Conservation (phyloP, 2,888 invertebrate species). For the Artemia sinica region DNA sequence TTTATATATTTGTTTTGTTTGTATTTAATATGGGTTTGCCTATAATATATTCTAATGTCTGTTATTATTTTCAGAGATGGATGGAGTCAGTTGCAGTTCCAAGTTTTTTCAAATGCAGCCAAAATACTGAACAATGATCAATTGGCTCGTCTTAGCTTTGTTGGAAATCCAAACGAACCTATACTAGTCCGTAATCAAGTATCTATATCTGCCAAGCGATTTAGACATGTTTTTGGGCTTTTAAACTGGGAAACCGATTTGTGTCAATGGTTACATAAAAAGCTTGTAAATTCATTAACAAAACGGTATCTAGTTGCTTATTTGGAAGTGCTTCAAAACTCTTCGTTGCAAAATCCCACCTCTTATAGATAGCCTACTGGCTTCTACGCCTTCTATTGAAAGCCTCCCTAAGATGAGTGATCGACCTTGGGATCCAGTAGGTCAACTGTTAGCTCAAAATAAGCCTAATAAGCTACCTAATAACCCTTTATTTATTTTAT, state of each 20-base stretch:
- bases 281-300: slow-evolving; percentile 48
- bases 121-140: slow-evolving; percentile 47
- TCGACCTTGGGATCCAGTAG: slow-evolving; percentile 55
- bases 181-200: slow-evolving; percentile 48
- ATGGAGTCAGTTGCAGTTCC: slow-evolving; percentile 47
- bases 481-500: slow-evolving; percentile 9
- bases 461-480: slow-evolving; percentile 39
- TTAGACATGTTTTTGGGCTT: slow-evolving; percentile 48
- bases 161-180: slow-evolving; percentile 34
- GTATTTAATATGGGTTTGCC: too few relatives aligned
- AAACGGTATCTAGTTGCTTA: slow-evolving; percentile 50
- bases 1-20: too few relatives aligned
- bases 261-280: slow-evolving; percentile 56
- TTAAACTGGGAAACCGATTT: slow-evolving; percentile 54
- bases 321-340: slow-evolving; percentile 55
- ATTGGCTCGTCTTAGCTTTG: slow-evolving; percentile 31
- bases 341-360: slow-evolving; percentile 49
- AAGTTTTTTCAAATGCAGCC: slow-evolving; percentile 46
- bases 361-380: slow-evolving; percentile 53
- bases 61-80: slow-evolving; percentile 33
- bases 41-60: too few relatives aligned
- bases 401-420: slow-evolving; percentile 27
- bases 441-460: slow-evolving; percentile 39
- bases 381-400: slow-evolving; percentile 21
- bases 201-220: slow-evolving; percentile 47